phyloP scores from a whole-genome alignment of 2,888 invertebrate genomes.

The Drosophila eohydei region DNA sequence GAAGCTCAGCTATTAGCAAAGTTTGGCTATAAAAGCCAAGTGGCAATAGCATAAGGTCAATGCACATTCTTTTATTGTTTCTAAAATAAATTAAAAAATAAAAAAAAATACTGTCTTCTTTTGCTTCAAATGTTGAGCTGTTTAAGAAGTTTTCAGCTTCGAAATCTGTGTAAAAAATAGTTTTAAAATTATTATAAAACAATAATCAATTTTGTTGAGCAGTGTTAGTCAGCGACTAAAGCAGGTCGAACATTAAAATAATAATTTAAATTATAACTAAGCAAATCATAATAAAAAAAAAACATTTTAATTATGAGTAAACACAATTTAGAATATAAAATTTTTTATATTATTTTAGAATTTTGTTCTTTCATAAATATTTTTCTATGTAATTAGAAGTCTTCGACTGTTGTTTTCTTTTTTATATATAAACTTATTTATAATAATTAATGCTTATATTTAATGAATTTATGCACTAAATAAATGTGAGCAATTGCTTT shows the following conservation, averaged over 20 bases:
- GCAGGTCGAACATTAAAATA: background rate
- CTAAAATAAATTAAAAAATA: no score
- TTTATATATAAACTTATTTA: background rate
- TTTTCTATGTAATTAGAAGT: background rate
- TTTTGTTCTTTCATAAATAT: background rate
- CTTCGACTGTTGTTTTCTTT: background rate
- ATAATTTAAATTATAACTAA: background rate
- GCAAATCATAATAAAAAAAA: background rate
- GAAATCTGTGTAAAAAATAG: no score
- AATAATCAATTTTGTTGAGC: background rate
- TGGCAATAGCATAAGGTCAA: no score
- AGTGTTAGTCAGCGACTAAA: background rate
- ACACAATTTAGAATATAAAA: background rate
- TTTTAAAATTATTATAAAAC: no score
- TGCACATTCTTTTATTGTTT: no score
- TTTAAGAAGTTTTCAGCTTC: no score
- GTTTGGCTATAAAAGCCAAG: no score
- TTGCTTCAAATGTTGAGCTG: no score
- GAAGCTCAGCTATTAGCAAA: no score
- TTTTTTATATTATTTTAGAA: background rate
- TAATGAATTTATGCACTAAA: background rate
- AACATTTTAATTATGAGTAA: no score
- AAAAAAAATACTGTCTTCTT: no score
- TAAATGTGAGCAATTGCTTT: background rate
- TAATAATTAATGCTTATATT: no score